Conservation (phyloP, 2,888 invertebrate genomes). For the Corythucha ciliata region DNA sequence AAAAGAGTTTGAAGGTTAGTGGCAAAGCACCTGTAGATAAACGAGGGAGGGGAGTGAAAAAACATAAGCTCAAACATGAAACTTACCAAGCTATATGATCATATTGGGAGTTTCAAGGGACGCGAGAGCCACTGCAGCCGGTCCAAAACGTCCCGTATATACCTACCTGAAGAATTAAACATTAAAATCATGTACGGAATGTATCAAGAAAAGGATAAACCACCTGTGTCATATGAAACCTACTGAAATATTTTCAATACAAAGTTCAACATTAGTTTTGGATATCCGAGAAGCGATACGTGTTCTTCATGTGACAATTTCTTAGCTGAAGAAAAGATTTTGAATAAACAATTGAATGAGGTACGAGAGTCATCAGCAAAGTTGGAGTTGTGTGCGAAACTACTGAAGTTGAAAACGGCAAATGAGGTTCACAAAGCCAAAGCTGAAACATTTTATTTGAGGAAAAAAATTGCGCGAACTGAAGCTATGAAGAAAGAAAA, state of each 20-base stretch:
- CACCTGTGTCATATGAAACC: constrained; percentile 13
- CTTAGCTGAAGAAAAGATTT: not conserved
- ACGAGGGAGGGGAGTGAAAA: not conserved
- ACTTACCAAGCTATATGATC: not conserved
- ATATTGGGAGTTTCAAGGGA: constrained; percentile 4
- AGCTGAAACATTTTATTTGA: constrained; percentile 17
- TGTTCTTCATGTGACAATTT: constrained; percentile 6
- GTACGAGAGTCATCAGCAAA: not conserved
- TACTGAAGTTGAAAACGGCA: too few relatives aligned
- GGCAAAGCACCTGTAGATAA: constrained; percentile 2
- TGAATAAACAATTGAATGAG: too few relatives aligned
- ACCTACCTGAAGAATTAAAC: constrained; percentile 11
- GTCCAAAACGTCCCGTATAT: not conserved
- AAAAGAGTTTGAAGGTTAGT: not conserved
- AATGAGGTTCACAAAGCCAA: too few relatives aligned
- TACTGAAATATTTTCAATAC: constrained; percentile 5
- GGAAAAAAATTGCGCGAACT: constrained; percentile 1
- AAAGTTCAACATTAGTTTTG: constrained; percentile 1
- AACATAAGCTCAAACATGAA: not conserved
- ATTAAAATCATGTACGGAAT: constrained; percentile 6
- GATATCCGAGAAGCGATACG: not conserved
- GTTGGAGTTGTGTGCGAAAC: too few relatives aligned
- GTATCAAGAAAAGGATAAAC: not conserved
- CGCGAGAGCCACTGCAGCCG: constrained; percentile 5
- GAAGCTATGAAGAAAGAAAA: not conserved